Evolutionary conservation across 2,888 invertebrate genomes (phyloP).

Genomic region (Carterocephalus palaemon): DNA sequence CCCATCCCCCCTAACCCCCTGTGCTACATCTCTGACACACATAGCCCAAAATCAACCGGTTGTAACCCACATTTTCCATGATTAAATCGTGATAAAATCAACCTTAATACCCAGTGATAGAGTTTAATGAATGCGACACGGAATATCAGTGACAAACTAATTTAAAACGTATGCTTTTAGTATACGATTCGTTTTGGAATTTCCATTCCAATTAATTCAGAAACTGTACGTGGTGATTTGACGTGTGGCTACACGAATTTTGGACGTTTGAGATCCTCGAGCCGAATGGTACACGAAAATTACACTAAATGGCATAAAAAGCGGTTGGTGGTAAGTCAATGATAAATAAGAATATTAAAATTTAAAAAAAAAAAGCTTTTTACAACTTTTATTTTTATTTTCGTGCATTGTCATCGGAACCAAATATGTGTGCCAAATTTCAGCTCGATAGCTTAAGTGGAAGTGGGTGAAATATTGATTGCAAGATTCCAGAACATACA

Average conservation of each 20-base stretch:
- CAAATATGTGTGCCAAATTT: too few relatives aligned
- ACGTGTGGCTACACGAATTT: constrained; percentile 39
- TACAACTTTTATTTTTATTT: too few relatives aligned
- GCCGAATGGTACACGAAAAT: background rate
- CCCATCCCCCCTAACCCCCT: constrained; percentile 37
- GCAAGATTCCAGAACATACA: too few relatives aligned
- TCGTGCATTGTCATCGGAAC: too few relatives aligned
- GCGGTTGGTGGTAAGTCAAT: too few relatives aligned
- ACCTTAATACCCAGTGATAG: constrained; percentile 37
- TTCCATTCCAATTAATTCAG: constrained; percentile 54
- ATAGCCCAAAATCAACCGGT: constrained; percentile 67
- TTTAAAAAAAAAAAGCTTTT: too few relatives aligned
- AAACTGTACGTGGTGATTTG: constrained; percentile 56
- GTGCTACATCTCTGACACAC: constrained; percentile 63
- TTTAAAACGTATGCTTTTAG: constrained; percentile 30
- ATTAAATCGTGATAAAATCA: constrained; percentile 32
- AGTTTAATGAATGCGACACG: constrained; percentile 26
- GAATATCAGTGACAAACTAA: constrained; percentile 30
- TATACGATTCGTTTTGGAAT: constrained; percentile 45
- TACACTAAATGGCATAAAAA: too few relatives aligned
- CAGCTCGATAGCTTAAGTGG: too few relatives aligned
- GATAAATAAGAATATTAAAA: too few relatives aligned
- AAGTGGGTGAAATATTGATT: too few relatives aligned
- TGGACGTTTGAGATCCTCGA: background rate
- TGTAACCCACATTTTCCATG: constrained; percentile 64